These are phyloP conservation scores for Gallinago stenura DNA, from an alignment of 2,797 vertebrate species.

Conservation along the genomic window DNA sequence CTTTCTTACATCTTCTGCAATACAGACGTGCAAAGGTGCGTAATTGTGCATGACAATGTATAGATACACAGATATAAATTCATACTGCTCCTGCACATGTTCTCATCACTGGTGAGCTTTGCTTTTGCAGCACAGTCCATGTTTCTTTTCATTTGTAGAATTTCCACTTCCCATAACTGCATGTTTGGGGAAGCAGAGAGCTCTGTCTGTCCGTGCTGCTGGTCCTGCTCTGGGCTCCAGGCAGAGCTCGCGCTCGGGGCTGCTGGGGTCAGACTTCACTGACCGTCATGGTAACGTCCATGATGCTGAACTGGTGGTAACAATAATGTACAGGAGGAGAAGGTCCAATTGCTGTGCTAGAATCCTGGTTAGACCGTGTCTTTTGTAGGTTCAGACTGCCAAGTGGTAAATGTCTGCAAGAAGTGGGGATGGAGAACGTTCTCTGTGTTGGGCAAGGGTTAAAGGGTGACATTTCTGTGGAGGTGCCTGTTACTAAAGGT, in stretches of 20 bases:
- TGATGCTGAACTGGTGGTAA: not conserved
- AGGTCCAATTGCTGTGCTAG: not conserved
- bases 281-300: not conserved
- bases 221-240: not conserved
- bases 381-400: not conserved
- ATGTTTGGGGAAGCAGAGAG: not conserved
- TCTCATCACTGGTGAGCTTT: not conserved
- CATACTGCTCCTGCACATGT: not conserved
- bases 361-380: not conserved
- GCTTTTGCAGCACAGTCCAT: not conserved
- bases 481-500: not conserved
- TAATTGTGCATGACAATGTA: not conserved
- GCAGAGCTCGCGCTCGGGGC: not conserved
- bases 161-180: not conserved
- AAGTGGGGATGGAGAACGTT: not conserved
- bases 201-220: not conserved
- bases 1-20: not conserved
- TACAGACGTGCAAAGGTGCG: accelerated
- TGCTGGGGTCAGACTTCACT: not conserved
- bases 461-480: not conserved
- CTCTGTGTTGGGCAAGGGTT: not conserved
- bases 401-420: not conserved
- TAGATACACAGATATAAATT: not conserved
- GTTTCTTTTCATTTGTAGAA: not conserved
- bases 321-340: not conserved